Base-by-base conservation (phyloP, 2,797 vertebrate genomes). In the Rhynchonycteris naso region DNA sequence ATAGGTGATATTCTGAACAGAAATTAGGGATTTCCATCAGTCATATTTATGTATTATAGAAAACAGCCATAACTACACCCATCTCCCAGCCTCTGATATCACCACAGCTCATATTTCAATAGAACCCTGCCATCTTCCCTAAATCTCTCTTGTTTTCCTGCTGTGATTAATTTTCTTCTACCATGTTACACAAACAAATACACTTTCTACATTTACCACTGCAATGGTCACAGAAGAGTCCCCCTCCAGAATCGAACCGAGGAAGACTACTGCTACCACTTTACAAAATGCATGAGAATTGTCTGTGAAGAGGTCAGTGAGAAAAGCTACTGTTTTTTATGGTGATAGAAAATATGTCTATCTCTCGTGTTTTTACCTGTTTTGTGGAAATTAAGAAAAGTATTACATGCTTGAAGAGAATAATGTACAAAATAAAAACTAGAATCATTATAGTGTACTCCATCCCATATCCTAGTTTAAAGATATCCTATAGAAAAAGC, bases 361-460 rank as follows among this genome's bases (percentile, higher is more conserved):
- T 22, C 11, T 63, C 19, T 8, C 63, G 2, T 56, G 11, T n/a
- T 93, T 33, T 33, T 52, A 83, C 14, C 56, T 71, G 4, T 58
- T 89, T 26, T 10, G 28, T 61, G 50, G 5, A 82, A 61, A 89
- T 50, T 66, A 89, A 93, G 79, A 74, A 74, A 91, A 90, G 58
- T 85, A 50, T 50, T 35, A 63, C 90, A 1, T 59, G 7, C 16
- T 3, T 63, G 1, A 72, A 30, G 12, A 83, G 52, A 91, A 86
- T 22, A 61, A 88, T 54, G 47, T 72, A 59, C 43, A 66, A 93
- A 72, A 28, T 56, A 2, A 92, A 94, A 78, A 71, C 21, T 61
- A 18, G 19, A 3, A 38, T 69, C 12, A 52, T n/a, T n/a, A 52
- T 30, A 92, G 16, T 0, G 11, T 83, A 93, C 10, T 69, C 9